Base-by-base conservation (phyloP, 2,113 vertebrate genomes). In the Labeo catla region DNA sequence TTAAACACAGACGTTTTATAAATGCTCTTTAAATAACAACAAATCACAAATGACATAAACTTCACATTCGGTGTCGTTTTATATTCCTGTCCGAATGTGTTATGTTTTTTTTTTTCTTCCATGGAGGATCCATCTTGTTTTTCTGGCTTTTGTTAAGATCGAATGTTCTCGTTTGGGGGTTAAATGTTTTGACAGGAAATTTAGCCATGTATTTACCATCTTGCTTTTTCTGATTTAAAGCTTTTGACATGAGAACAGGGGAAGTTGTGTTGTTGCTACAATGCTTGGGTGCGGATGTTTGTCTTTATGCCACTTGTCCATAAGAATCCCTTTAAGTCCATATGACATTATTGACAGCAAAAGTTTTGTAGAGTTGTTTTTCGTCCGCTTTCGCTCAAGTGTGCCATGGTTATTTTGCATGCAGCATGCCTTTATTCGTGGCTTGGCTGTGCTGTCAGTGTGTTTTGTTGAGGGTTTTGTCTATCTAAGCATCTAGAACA, bases 91-190 rank as follows among this genome's bases (percentile, higher is more conserved):
- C 21, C 23, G 19, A 59, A 47, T 47, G 66, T 80, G 19, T 86
- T 39, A 39, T 39, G 39, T 39, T 39, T 39, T 39, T 28, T 81
- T 47, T 59, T 1, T 47, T n/a, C 19, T 57, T 72, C n/a, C 39
- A 34, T 63, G 3, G 39, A 81, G 77, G 50, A 49, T 81, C 82
- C 66, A 72, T 87, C 81, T 87, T 88, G 73, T 82, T 49, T 52
- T 61, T 87, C 50, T 61, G 49, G 61, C 61, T 82, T 81, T 73
- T 81, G 36, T 86, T 65, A 43, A 43, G 50, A 21, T 57, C 68
- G 50, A 73, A 86, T 59, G 78, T 81, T 70, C 57, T 61, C 50
- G 63, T 81, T 86, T 74, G 11, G 43, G 34, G 52, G 23, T 76
- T 63, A 73, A 36, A 39, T 61, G 12, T 73, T 43, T 45, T 86